Evolutionary conservation across 2,113 vertebrate species (phyloP), one percentile per base, ranked within the genome.

Genomic region (Erinaceus europaeus): DNA sequence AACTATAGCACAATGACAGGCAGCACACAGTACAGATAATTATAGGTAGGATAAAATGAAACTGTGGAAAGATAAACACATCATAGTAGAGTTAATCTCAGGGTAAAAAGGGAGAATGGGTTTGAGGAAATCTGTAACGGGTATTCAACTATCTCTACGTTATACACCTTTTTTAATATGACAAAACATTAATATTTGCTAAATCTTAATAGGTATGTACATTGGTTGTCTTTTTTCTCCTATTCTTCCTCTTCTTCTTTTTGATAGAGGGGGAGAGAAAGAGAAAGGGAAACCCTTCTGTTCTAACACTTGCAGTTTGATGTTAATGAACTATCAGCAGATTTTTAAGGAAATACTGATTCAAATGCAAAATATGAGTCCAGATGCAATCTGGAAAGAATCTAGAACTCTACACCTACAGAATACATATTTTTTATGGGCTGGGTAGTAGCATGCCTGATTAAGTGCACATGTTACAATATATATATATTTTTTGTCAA

Each of bases 301-400:
- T n/a, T n/a, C n/a, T n/a, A n/a, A n/a, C n/a, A n/a, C n/a, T n/a
- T n/a, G n/a, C n/a, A n/a, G n/a, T n/a, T n/a, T n/a, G n/a, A n/a
- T n/a, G n/a, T n/a, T n/a, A n/a, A n/a, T n/a, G n/a, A n/a, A 36
- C 76, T 88, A 89, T 61, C 73, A 79, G 73, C 59, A 67, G 80
- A n/a, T 61, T 93, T n/a, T 40, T 84, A 73, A 73, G 89, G 91
- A 59, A 40, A 50, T 61, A 59, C 12, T 34, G 18, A 91, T 77
- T 78, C 42, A 36, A 52, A 84, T 65, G 57, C 48, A 73, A 40
- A 57, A 84, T 38, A 27, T 21, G 78, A 73, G 48, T 29, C 32
- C 48, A 88, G 20, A 27, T 46, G 21, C 21, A 53, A 72, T 46
- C 29, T 79, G 48, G 10, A 76, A 20, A 77, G 71, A 88, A 77